Evolutionary conservation across 1,140 invertebrate genomes (phyloP), one percentile per base, ranked within the genome.

Genomic region (Dreissena rostriformis): DNA sequence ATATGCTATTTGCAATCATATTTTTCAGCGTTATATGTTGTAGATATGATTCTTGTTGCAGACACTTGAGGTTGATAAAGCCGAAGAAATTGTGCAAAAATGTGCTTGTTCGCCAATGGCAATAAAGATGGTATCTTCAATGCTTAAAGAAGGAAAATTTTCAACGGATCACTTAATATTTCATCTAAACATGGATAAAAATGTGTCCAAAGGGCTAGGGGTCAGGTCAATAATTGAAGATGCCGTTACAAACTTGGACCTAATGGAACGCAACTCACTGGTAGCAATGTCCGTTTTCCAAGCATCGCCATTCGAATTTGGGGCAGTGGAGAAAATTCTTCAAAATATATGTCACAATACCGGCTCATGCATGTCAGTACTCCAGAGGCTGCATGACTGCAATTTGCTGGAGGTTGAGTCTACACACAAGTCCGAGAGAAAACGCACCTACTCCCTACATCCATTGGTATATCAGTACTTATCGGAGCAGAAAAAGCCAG

Each of bases 61-160:
- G 74, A 65, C 29, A 0, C 51, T 81, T 10, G 68, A 81, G 0
- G 24, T 26, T n/a, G 10, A 63, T 11, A 24, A 49, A 5, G 39
- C 55, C 52, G 19, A 12, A 63, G 70, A 19, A 7, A 82, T 82
- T 15, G 68, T 82, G 24, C 63, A 74, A 24, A 70, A 66, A 10
- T 82, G 79, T 29, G 70, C 70, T 17, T 82, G 55, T 71, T 82
- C 79, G 4, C 79, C 79, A 73, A 22, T 82, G 39, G 79, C 79
- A 53, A 71, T 82, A 2, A 74, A 52, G 28, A 61, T 82, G 39
- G 61, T 82, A 22, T 68, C 79, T 7, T 24, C 22, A 65, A 19
- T 73, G 14, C 11, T 82, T 28, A 66, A 66, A 82, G 22, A 19
- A 28, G 61, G 57, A 24, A 73, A 53, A 65, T 72, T 66, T 53